Conservation (phyloP, 2,797 vertebrate genomes). For the Schizothorax lantsangensis region DNA sequence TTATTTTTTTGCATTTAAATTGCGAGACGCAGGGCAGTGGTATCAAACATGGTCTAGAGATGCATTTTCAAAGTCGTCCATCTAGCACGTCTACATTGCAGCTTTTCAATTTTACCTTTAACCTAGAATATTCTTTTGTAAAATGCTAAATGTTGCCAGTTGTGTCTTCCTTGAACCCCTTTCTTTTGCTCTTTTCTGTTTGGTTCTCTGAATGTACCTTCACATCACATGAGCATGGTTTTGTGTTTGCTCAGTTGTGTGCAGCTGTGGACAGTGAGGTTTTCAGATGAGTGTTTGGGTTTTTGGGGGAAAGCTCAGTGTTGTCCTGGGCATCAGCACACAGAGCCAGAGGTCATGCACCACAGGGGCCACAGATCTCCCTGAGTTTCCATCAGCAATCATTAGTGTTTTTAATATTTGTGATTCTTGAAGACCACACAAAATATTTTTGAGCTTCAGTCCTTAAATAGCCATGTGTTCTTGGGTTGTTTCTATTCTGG, state of each 20-base stretch:
- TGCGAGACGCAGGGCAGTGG: background rate
- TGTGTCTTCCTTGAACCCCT: background rate
- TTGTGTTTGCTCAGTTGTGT: conserved; percentile 34
- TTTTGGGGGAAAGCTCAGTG: conserved; percentile 34
- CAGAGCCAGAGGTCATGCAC: conserved; percentile 48
- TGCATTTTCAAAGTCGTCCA: background rate
- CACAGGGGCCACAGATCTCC: conserved; percentile 43
- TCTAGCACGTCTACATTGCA: background rate
- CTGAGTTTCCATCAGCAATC: conserved; percentile 41
- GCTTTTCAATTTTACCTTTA: background rate
- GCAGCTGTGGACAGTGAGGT: conserved; percentile 49
- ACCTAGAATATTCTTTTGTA: background rate
- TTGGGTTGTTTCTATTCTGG: conserved; percentile 44
- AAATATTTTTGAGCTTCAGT: conserved; percentile 35
- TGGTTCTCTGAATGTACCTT: conserved; percentile 9
- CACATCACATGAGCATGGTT: conserved; percentile 8
- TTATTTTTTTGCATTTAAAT: background rate
- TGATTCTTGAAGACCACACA: conserved; percentile 23
- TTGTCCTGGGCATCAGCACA: conserved; percentile 46
- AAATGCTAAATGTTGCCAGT: background rate
- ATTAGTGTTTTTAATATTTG: conserved; percentile 36
- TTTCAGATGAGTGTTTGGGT: conserved; percentile 48
- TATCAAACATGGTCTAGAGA: background rate
- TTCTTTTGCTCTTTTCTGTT: conserved; percentile 3
- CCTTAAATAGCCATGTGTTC: conserved; percentile 53